Conservation (phyloP, 2,797 vertebrate genomes). For the Anas flavirostris region DNA sequence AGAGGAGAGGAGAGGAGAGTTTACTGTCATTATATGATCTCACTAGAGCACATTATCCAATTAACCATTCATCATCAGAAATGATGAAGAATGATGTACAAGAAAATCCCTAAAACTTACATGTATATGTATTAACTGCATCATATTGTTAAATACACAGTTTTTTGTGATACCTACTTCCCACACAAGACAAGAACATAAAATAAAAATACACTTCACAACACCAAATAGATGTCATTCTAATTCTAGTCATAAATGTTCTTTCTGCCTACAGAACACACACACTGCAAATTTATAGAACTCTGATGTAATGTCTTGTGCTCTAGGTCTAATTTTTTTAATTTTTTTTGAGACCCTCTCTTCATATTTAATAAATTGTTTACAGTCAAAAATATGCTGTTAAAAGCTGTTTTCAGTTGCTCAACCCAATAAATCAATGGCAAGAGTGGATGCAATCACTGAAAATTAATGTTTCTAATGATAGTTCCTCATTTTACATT, state of each 20-base stretch:
- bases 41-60: neutral
- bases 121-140: rapidly evolving
- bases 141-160: neutral
- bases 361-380: neutral
- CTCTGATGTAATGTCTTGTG: neutral
- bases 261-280: neutral
- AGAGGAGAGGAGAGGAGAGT: neutral
- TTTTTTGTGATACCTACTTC: neutral
- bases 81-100: neutral
- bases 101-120: neutral
- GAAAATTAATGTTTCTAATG: neutral
- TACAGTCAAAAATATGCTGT: neutral
- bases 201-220: neutral
- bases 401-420: neutral
- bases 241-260: neutral
- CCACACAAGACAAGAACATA: neutral
- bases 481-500: neutral
- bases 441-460: neutral
- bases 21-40: neutral
- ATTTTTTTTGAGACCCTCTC: neutral
- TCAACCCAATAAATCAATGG: neutral
- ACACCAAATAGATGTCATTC: neutral
- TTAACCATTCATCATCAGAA: neutral
- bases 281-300: neutral
- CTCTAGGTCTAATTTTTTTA: neutral